Evolutionary conservation across 2,113 vertebrate genomes (phyloP).

Genomic region (Corythaeola cristata): DNA sequence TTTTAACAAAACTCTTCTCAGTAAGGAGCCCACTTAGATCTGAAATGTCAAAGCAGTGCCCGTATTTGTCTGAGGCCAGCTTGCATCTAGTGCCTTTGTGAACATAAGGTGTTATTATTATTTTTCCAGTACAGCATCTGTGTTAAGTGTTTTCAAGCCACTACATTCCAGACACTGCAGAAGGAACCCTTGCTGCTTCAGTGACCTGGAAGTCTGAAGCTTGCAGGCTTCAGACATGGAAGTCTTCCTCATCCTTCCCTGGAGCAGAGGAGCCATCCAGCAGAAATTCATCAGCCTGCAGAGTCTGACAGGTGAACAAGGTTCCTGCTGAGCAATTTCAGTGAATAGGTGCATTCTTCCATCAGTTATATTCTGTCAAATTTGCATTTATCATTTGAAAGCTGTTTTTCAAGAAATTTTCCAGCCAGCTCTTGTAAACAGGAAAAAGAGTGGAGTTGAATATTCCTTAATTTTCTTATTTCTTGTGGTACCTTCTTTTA

Average conservation of each 20-base stretch:
- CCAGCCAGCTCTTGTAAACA: not conserved
- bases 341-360: not conserved
- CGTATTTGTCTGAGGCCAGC: not conserved
- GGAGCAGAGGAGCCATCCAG: not conserved
- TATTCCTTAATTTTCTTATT: conserved; percentile 4
- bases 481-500: not conserved
- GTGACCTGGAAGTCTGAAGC: not conserved
- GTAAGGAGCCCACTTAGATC: not conserved
- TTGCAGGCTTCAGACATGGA: not conserved
- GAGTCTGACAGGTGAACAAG: conserved; percentile 37
- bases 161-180: not conserved
- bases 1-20: not conserved
- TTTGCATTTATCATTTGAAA: conserved; percentile 2
- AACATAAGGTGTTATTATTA: not conserved
- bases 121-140: not conserved
- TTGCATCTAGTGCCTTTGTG: not conserved
- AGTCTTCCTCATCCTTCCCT: not conserved
- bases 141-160: not conserved
- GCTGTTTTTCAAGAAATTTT: not conserved
- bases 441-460: not conserved
- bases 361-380: not conserved
- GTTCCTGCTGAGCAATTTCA: conserved; percentile 6
- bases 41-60: not conserved
- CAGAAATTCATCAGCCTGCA: not conserved
- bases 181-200: not conserved